These are phyloP conservation scores for Baccha elongata DNA, from an alignment of 2,888 invertebrate species.

Conservation along the genomic window DNA sequence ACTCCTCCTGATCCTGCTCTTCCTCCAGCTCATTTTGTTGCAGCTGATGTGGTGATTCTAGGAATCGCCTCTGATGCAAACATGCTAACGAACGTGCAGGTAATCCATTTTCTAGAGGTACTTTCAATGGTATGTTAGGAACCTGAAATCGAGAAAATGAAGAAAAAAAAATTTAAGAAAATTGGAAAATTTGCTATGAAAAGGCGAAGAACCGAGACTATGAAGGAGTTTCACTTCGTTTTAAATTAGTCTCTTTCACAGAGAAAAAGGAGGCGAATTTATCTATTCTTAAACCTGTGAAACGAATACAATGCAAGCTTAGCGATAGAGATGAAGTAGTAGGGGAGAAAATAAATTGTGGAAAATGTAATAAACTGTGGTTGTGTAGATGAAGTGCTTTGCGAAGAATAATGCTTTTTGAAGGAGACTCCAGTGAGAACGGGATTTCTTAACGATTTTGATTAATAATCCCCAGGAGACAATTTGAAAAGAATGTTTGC, in stretches of 20 bases:
- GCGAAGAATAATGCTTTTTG: slow-evolving; percentile 33
- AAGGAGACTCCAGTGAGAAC: neutral
- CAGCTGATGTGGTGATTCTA: slow-evolving; percentile 76
- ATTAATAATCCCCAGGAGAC: slow-evolving; percentile 42
- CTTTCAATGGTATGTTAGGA: slow-evolving; percentile 81
- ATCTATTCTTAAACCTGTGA: slow-evolving; percentile 20
- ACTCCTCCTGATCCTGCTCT: slow-evolving; percentile 73
- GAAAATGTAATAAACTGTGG: slow-evolving; percentile 60
- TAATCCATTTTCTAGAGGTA: slow-evolving; percentile 78
- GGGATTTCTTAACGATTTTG: slow-evolving; percentile 41
- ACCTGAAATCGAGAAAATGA: slow-evolving; percentile 77
- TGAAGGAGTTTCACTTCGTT: slow-evolving; percentile 16
- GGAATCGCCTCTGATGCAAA: slow-evolving; percentile 80
- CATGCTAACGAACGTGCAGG: slow-evolving; percentile 77
- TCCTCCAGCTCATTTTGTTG: slow-evolving; percentile 73
- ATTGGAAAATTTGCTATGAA: slow-evolving; percentile 56
- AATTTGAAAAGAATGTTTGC: slow-evolving; percentile 6
- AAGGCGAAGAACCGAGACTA: slow-evolving; percentile 37
- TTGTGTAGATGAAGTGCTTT: slow-evolving; percentile 25
- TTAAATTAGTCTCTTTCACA: slow-evolving; percentile 56
- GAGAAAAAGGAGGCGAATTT: neutral
- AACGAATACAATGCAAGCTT: slow-evolving; percentile 19
- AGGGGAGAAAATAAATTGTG: neutral
- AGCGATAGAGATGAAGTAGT: neutral
- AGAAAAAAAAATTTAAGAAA: slow-evolving; percentile 33